These are phyloP conservation scores for Pogonomyrmex barbatus DNA, from an alignment of 1,140 invertebrate species.

Conservation along the genomic window DNA sequence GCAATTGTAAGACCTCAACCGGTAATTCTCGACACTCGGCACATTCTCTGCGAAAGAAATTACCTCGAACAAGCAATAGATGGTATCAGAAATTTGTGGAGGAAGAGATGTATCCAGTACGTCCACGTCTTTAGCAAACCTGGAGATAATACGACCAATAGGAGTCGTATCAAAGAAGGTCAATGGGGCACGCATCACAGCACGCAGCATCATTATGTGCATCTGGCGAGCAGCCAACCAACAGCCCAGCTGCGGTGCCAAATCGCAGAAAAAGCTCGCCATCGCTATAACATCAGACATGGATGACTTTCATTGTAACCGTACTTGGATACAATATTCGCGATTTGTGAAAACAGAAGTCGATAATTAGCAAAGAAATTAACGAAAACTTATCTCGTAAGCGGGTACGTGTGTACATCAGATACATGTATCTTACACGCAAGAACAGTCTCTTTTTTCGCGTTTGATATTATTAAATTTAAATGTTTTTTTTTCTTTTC, in stretches of 20 bases:
- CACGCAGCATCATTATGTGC: constrained; percentile 91
- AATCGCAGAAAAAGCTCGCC: constrained; percentile 89
- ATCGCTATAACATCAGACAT: constrained; percentile 88
- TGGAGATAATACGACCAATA: constrained; percentile 93
- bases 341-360: constrained; percentile 22
- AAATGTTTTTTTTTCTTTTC: not conserved
- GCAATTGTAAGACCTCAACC: constrained; percentile 63
- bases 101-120: constrained; percentile 91
- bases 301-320: constrained; percentile 75
- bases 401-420: not conserved
- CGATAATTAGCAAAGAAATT: constrained; percentile 32
- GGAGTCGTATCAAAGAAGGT: constrained; percentile 96
- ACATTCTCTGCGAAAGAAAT: constrained; percentile 78
- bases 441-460: not conserved
- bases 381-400: constrained; percentile 38
- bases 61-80: constrained; percentile 94
- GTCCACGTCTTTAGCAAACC: constrained; percentile 93
- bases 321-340: constrained; percentile 20
- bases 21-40: constrained; percentile 33
- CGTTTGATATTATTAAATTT: constrained; percentile 21
- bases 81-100: constrained; percentile 89
- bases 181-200: constrained; percentile 91
- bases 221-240: constrained; percentile 91
- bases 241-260: constrained; percentile 90
- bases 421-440: constrained; percentile 2